Evolutionary conservation across 2,888 invertebrate species (phyloP), one percentile per base, ranked within the genome.

Genomic region (Trichacis sp.): DNA sequence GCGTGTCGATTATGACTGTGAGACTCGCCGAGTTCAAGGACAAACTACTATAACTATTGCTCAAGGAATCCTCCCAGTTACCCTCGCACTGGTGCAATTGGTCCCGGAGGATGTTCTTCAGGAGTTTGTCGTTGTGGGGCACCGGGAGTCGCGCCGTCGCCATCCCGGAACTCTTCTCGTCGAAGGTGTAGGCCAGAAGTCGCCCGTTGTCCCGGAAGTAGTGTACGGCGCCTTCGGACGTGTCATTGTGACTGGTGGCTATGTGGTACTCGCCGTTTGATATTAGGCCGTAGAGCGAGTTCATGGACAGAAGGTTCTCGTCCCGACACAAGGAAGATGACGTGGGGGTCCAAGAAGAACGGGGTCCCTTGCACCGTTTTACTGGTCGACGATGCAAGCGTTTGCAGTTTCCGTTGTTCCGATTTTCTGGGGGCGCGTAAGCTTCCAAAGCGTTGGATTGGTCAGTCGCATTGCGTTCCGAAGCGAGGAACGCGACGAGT

Each of bases 101-200:
- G 52, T 83, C 80, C 19, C 81, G 71, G 14, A 85, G 52, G 42
- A 85, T 62, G 5, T 77, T 80, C 19, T 80, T 84, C 1, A 85
- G 62, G 8, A 84, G 63, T 70, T 81, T 83, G 36, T 84, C 80
- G 67, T 80, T 78, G 30, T 78, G 63, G 20, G 69, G 72, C 1
- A 69, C 45, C 0, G 70, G 55, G 76, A 77, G 84, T 85, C 2
- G 82, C 76, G 3, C 85, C 1, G 85, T 83, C 15, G 87, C 87
- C 1, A 84, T 80, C 0, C 89, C 88, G 1, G 88, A 85, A 71
- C 91, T 90, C 72, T 91, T 92, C 74, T 93, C 93, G 74, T 94
- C 93, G 79, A 96, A 95, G 0, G 94, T 93, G 76, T 93, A 93
- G 0, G 94, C 93, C 85, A 93, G 89, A 93, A 94, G 95, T 75